A percentile compares a stretch with the other conserved stretches of the same genome.
phyloP scores from a whole-genome alignment of 2,113 vertebrate genomes.

The Corvus hawaiiensis region DNA sequence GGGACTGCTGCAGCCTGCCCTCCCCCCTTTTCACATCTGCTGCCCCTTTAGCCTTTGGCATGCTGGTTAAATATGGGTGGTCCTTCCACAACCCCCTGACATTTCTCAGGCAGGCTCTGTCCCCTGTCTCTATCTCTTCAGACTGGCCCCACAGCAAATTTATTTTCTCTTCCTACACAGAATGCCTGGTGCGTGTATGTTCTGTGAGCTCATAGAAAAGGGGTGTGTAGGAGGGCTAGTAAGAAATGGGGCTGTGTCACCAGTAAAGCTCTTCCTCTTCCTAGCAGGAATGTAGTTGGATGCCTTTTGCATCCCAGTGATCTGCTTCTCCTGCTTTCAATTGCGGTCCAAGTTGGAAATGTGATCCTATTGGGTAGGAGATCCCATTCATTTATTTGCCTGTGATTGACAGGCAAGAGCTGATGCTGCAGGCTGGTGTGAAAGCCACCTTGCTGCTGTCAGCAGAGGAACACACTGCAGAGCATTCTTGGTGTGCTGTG shows the following conservation, averaged over 20 bases:
- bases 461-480: neutral
- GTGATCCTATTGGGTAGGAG: neutral
- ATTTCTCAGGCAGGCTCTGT: neutral
- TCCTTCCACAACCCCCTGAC: neutral
- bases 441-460: neutral
- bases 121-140: neutral
- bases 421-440: neutral
- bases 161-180: conserved; percentile 54
- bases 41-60: neutral
- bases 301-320: conserved; percentile 20
- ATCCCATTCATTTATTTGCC: conserved; percentile 25
- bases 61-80: neutral
- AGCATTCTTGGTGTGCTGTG: neutral
- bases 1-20: neutral
- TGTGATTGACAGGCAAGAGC: conserved; percentile 31
- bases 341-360: neutral
- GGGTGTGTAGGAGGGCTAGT: neutral
- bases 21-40: neutral
- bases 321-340: conserved; percentile 24
- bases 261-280: conserved; percentile 40
- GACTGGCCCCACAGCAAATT: conserved; percentile 1
- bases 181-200: conserved; percentile 44
- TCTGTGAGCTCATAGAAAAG: neutral
- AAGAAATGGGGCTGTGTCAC: neutral
- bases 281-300: neutral